Percentiles rank a stretch among this genome's conserved stretches.
phyloP scores from a whole-genome alignment of 2,113 vertebrate species.

The Alces alces region DNA sequence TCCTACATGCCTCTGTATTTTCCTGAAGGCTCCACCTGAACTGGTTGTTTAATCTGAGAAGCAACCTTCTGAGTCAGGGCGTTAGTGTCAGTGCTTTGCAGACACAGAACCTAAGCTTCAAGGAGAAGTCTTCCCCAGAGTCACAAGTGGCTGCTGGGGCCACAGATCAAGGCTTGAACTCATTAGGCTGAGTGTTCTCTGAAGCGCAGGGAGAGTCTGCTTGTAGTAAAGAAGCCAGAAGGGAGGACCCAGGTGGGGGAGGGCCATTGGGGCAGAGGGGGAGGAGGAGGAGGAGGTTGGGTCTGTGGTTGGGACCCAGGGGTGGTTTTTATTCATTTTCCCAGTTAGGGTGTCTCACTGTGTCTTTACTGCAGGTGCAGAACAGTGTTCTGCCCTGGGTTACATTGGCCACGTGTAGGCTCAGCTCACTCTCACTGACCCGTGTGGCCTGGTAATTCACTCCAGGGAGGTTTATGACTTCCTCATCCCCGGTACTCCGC shows the following conservation, averaged over 20 bases:
- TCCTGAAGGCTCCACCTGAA: background rate
- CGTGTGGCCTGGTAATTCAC: background rate
- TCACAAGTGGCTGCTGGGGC: background rate
- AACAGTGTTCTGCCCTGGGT: conserved; percentile 22
- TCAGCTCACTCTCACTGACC: background rate
- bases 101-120: background rate
- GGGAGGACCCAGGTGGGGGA: too few relatives aligned
- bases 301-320: background rate
- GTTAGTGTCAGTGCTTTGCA: background rate
- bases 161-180: too few relatives aligned
- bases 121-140: background rate
- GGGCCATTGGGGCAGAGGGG: background rate
- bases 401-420: background rate
- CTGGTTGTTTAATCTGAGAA: too few relatives aligned
- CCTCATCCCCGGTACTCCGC: background rate
- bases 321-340: background rate
- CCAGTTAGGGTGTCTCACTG: background rate
- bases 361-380: conserved; percentile 63
- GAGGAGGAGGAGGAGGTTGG: background rate
- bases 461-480: background rate
- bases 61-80: background rate
- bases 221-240: background rate
- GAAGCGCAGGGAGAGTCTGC: rapidly evolving
- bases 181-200: background rate
- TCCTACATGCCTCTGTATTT: background rate